Evolutionary conservation across 2,113 vertebrate genomes (phyloP).

Genomic region (Bubo bubo): DNA sequence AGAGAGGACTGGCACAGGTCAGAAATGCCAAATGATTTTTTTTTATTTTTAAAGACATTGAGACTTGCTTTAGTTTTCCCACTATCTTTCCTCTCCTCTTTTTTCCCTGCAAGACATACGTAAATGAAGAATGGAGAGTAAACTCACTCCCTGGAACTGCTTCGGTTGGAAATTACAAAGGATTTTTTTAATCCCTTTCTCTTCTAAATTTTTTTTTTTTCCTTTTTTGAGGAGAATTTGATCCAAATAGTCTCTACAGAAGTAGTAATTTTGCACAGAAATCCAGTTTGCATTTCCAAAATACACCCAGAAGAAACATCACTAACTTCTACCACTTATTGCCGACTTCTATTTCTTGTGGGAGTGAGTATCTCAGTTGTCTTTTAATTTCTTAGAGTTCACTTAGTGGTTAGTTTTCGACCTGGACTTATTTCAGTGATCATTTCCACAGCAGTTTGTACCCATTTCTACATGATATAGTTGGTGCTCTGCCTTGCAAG

Average conservation of each 20-base stretch:
- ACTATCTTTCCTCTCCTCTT: neutral
- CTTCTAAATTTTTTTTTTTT: neutral
- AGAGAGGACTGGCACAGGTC: neutral
- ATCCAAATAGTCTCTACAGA: neutral
- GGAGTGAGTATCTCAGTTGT: neutral
- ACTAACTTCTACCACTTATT: neutral
- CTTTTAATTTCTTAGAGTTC: neutral
- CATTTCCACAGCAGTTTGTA: neutral
- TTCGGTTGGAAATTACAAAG: neutral
- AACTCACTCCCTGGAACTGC: neutral
- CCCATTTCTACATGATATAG: rapidly evolving
- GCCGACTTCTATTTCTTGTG: rapidly evolving
- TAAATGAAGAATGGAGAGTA: neutral
- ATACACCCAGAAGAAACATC: neutral
- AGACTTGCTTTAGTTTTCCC: neutral
- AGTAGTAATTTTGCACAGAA: neutral
- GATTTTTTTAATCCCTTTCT: neutral
- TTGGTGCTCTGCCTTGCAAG: neutral
- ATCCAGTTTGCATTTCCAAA: neutral
- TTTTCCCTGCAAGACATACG: neutral
- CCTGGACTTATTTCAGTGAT: neutral
- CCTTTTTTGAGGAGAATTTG: neutral
- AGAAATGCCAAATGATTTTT: neutral
- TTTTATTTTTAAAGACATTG: neutral
- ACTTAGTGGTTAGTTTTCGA: neutral